Evolutionary conservation across 1,140 invertebrate species (phyloP).

Genomic region (Drosophila rufa): DNA sequence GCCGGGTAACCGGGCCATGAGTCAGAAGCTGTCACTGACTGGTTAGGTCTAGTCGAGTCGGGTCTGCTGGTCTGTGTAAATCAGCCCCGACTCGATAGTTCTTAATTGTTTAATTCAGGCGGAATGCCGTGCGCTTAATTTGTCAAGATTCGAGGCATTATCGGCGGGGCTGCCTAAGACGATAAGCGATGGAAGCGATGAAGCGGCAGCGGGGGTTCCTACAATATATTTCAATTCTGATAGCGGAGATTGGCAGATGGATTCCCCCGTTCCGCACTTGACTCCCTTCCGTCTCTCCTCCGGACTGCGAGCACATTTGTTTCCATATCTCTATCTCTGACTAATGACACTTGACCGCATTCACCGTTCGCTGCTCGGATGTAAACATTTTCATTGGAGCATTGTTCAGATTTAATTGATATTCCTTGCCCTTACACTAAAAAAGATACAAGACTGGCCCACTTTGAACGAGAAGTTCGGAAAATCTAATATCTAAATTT

Average conservation of each 20-base stretch:
- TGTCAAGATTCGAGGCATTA: constrained; percentile 49
- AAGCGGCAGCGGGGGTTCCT: constrained; percentile 26
- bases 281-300: constrained; percentile 9
- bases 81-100: constrained; percentile 26
- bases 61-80: constrained; percentile 21
- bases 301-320: neutral
- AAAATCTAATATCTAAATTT: constrained; percentile 19
- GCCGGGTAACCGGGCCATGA: constrained; percentile 22
- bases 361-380: constrained; percentile 14
- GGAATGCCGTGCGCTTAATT: constrained; percentile 49
- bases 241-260: constrained; percentile 47
- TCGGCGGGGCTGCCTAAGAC: constrained; percentile 30
- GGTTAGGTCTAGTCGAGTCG: constrained; percentile 20
- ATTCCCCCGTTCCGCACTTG: constrained; percentile 1
- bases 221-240: constrained; percentile 16
- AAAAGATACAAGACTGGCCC: constrained; percentile 5
- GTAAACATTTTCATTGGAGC: constrained; percentile 52
- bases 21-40: constrained; percentile 28
- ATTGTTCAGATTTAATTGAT: constrained; percentile 64
- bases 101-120: constrained; percentile 46
- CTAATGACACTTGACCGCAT: constrained; percentile 57
- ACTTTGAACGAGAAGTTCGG: constrained; percentile 1
- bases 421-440: constrained; percentile 32
- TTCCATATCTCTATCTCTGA: constrained; percentile 27
- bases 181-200: constrained; percentile 38